These are phyloP conservation scores for Leuciscus waleckii DNA, from an alignment of 2,797 vertebrate species.

Conservation along the genomic window DNA sequence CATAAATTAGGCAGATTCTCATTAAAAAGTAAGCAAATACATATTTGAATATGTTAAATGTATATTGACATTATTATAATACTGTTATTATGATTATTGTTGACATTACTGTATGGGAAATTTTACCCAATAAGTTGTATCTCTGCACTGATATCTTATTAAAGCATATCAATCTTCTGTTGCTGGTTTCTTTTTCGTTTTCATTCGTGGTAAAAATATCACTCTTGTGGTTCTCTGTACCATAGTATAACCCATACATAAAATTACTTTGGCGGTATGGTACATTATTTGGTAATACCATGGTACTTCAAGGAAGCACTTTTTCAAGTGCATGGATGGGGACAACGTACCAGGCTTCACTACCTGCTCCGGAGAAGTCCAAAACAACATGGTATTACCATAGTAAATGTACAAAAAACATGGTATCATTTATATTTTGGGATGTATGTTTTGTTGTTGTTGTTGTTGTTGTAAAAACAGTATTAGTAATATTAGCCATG, in stretches of 20 bases:
- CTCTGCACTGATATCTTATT: conserved; percentile 98
- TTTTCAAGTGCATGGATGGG: neutral
- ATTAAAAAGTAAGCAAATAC: conserved; percentile 77
- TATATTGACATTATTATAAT: conserved; percentile 84
- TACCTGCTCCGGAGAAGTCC: neutral
- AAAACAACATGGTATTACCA: neutral
- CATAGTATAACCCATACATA: neutral
- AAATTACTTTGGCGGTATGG: neutral
- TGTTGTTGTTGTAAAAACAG: neutral
- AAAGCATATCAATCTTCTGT: conserved; percentile 92
- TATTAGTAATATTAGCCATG: neutral
- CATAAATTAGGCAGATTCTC: conserved; percentile 32
- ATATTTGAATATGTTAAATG: conserved; percentile 86
- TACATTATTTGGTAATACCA: neutral
- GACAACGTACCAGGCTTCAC: no score
- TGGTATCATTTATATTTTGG: neutral
- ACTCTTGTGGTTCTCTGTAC: neutral
- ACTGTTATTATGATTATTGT: conserved; percentile 69
- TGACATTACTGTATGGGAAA: conserved; percentile 88
- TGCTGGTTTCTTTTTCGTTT: conserved; percentile 33
- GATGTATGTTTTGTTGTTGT: no score
- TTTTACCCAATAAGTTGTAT: conserved; percentile 92
- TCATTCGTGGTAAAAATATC: neutral
- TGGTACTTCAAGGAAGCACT: neutral
- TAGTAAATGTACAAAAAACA: neutral